Percentiles rank a stretch among this genome's conserved stretches.
Evolutionary conservation across 1,140 invertebrate species (phyloP).

Genomic region (Sarcophaga bullata): DNA sequence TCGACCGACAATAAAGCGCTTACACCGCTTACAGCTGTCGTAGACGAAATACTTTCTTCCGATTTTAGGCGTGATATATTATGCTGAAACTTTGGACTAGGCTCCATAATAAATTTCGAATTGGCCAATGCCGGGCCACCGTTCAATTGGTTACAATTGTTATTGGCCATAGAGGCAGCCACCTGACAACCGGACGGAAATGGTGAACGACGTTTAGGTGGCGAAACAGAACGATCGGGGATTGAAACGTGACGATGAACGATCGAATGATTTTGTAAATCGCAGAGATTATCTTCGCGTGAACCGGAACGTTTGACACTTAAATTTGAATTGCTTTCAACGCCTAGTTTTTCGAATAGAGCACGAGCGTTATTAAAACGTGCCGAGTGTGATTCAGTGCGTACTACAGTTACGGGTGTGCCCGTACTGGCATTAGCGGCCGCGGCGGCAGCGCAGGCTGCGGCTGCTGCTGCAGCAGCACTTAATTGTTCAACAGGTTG

Average conservation of each 20-base stretch:
- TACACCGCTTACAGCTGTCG: slow-evolving; percentile 25
- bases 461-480: slow-evolving; percentile 60
- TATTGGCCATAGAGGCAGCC: slow-evolving; percentile 53
- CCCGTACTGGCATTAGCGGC: slow-evolving; percentile 49
- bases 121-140: slow-evolving; percentile 45
- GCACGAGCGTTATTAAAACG: slow-evolving; percentile 92
- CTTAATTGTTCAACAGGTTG: slow-evolving; percentile 62
- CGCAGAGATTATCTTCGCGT: slow-evolving; percentile 62
- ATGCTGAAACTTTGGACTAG: slow-evolving; percentile 48
- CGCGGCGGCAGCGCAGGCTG: slow-evolving; percentile 53
- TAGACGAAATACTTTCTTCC: slow-evolving; percentile 63
- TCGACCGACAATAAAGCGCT: slow-evolving; percentile 51
- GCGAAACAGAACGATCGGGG: slow-evolving; percentile 60
- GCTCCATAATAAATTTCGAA: slow-evolving; percentile 59
- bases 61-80: slow-evolving; percentile 64
- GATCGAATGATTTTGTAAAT: slow-evolving; percentile 51
- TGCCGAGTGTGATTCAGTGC: slow-evolving; percentile 88
- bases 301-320: slow-evolving; percentile 59
- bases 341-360: slow-evolving; percentile 91
- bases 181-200: slow-evolving; percentile 55
- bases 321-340: slow-evolving; percentile 69
- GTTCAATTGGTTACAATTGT: slow-evolving; percentile 48
- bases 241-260: slow-evolving; percentile 61
- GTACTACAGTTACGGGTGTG: slow-evolving; percentile 72
- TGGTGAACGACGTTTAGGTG: slow-evolving; percentile 60